Evolutionary conservation across 1,140 invertebrate genomes (phyloP).

Genomic region (Drosophila eugracilis): DNA sequence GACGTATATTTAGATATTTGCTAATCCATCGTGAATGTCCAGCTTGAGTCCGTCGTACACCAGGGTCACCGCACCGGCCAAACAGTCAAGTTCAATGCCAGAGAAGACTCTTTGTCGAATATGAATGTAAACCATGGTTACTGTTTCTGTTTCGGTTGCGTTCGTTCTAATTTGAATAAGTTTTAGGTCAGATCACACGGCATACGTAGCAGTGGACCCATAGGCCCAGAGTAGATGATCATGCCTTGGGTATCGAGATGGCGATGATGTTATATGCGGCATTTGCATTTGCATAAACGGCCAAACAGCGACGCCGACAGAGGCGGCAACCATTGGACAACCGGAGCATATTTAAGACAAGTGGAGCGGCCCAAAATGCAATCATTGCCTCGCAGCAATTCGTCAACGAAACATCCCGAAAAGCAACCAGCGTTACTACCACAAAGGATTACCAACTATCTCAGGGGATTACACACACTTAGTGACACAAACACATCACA

Average conservation of each 20-base stretch:
- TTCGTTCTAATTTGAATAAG: constrained; percentile 76
- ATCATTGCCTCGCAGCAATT: constrained; percentile 69
- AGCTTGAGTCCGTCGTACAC: neutral
- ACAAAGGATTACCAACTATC: constrained; percentile 36
- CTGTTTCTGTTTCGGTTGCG: neutral
- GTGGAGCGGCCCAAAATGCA: constrained; percentile 76
- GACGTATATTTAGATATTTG: constrained; percentile 46
- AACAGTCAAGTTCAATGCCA: constrained; percentile 78
- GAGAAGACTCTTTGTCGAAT: constrained; percentile 38
- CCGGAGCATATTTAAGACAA: constrained; percentile 73
- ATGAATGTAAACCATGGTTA: neutral
- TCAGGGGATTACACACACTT: neutral
- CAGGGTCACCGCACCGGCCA: constrained; percentile 27
- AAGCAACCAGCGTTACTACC: neutral
- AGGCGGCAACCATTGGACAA: constrained; percentile 7
- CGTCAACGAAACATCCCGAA: constrained; percentile 31
- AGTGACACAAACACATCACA: neutral
- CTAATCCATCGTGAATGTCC: constrained; percentile 15
- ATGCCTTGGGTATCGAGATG: constrained; percentile 1
- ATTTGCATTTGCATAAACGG: constrained; percentile 71
- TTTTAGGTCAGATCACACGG: constrained; percentile 63
- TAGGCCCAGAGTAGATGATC: constrained; percentile 22
- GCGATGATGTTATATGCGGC: constrained; percentile 25
- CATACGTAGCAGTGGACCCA: neutral
- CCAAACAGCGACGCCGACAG: constrained; percentile 49